Percentiles rank a stretch among this genome's conserved stretches.
These are phyloP conservation scores for Blennius ocellaris DNA, from an alignment of 2,113 vertebrate genomes.

Conservation along the genomic window DNA sequence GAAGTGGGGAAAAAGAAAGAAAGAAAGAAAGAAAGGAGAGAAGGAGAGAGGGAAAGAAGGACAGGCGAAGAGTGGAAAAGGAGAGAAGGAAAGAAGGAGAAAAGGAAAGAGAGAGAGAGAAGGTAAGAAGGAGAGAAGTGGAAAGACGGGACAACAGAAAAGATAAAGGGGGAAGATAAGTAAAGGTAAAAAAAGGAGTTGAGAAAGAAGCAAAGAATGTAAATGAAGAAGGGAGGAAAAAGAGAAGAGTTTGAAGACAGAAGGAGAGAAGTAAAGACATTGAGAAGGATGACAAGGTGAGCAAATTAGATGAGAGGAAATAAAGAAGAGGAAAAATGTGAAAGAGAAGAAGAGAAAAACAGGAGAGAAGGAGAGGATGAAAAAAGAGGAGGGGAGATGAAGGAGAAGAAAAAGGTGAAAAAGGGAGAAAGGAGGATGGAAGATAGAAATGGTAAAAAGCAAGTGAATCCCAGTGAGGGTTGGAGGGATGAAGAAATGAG, in stretches of 20 bases:
- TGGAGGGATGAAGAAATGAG: slow-evolving; percentile 61
- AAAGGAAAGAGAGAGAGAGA: too few species aligned
- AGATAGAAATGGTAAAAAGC: slow-evolving; percentile 48
- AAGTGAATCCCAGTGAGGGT: slow-evolving; percentile 13
- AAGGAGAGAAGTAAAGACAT: not conserved
- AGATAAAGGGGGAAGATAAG: too few species aligned
- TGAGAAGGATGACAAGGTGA: not conserved
- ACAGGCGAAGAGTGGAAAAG: too few species aligned
- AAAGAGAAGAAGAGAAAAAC: not conserved
- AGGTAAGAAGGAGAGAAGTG: too few species aligned
- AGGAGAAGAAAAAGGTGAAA: not conserved
- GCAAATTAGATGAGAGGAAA: not conserved
- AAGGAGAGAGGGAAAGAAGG: too few species aligned
- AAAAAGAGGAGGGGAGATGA: not conserved
- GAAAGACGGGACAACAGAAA: too few species aligned
- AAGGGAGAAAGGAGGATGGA: slow-evolving; percentile 24
- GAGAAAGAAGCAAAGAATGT: too few species aligned
- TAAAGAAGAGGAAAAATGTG: not conserved
- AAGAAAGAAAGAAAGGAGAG: too few species aligned
- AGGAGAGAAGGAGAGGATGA: not conserved
- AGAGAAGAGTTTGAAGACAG: too few species aligned
- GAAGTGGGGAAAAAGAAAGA: too few species aligned
- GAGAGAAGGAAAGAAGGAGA: too few species aligned
- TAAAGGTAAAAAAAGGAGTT: too few species aligned
- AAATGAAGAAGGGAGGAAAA: not conserved